A percentile compares a stretch with the other conserved stretches of the same genome.
Evolutionary conservation across 2,888 invertebrate genomes (phyloP).

Genomic region (Acheta domesticus): DNA sequence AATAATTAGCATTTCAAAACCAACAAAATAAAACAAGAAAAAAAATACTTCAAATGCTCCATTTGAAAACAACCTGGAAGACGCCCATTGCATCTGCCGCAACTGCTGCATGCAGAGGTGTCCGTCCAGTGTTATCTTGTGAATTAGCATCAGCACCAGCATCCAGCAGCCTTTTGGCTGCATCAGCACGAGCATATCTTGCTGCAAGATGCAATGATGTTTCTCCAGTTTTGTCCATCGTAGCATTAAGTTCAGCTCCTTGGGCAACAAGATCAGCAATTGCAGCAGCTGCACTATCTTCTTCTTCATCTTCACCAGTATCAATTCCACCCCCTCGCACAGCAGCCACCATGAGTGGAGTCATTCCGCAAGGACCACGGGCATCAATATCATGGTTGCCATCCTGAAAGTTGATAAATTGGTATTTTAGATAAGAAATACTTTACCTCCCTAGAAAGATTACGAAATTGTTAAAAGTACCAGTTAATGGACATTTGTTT

Average conservation of each 20-base stretch:
- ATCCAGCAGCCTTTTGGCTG: conserved; percentile 85
- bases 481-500: too few species aligned
- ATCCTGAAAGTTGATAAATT: conserved; percentile 43
- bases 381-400: conserved; percentile 73
- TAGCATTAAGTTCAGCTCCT: conserved; percentile 89
- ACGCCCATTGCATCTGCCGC: conserved; percentile 96
- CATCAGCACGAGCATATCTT: conserved; percentile 83
- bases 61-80: conserved; percentile 56
- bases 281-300: conserved; percentile 70
- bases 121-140: conserved; percentile 90
- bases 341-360: conserved; percentile 93
- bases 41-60: not conserved
- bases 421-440: too few species aligned
- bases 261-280: conserved; percentile 83
- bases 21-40: not conserved
- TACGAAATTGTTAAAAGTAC: too few species aligned
- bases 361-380: conserved; percentile 87
- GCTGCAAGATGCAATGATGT: conserved; percentile 93
- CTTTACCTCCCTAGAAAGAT: too few species aligned
- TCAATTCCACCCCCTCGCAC: conserved; percentile 78
- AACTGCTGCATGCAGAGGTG: conserved; percentile 91
- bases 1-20: not conserved
- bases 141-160: conserved; percentile 94
- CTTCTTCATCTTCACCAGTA: conserved; percentile 76
- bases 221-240: conserved; percentile 93